phyloP scores from a whole-genome alignment of 2,113 vertebrate genomes.

The Micronycteris hirsuta region DNA sequence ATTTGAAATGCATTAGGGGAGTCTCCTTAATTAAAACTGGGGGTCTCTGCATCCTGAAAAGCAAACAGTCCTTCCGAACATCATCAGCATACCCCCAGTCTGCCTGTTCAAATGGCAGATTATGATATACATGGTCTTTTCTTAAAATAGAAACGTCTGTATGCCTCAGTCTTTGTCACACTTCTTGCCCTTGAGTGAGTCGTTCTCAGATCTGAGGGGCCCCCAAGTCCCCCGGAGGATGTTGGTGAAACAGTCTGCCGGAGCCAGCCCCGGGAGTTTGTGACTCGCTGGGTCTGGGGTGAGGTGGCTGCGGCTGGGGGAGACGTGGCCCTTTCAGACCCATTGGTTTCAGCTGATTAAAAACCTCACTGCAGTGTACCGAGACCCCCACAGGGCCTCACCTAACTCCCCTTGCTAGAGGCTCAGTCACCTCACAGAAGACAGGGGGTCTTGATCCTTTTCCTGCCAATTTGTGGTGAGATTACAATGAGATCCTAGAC shows the following conservation, averaged over 20 bases:
- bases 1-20: background rate
- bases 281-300: background rate
- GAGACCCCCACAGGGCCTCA: background rate
- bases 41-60: background rate
- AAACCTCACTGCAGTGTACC: background rate
- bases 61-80: background rate
- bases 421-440: background rate
- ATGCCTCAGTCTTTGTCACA: background rate
- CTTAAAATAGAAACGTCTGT: slow-evolving; percentile 3
- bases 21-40: background rate
- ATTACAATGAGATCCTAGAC: background rate
- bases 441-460: background rate
- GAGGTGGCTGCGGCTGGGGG: background rate
- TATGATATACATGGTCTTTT: background rate
- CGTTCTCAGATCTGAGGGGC: background rate
- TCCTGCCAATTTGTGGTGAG: background rate
- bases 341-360: background rate
- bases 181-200: background rate
- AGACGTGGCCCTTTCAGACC: background rate
- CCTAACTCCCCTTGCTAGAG: background rate
- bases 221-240: background rate
- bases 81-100: background rate
- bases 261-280: background rate
- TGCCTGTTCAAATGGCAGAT: background rate
- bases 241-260: background rate